These are phyloP conservation scores for Drosophila basisetae DNA, from an alignment of 2,888 invertebrate genomes.

Conservation along the genomic window DNA sequence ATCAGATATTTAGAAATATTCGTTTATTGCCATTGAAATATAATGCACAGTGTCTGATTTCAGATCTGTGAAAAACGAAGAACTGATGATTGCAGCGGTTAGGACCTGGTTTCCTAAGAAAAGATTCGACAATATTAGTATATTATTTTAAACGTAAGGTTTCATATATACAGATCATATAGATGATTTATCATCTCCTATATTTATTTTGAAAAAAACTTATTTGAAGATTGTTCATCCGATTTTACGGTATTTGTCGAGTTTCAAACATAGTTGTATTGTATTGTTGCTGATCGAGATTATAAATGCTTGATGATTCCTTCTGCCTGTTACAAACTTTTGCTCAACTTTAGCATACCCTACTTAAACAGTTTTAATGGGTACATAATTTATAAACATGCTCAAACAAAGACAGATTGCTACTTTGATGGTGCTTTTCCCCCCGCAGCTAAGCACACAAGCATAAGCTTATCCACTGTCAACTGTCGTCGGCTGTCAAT, in stretches of 20 bases:
- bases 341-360: neutral
- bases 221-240: neutral
- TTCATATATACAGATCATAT: neutral
- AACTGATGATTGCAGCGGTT: neutral
- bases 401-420: neutral
- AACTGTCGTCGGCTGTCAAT: slow-evolving; percentile 72
- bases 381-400: neutral
- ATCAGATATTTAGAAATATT: neutral
- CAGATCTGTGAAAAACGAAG: neutral
- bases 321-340: no score
- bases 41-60: neutral
- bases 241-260: neutral
- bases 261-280: neutral
- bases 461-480: slow-evolving; percentile 25
- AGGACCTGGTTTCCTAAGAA: neutral
- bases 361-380: neutral
- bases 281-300: neutral
- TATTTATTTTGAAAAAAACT: neutral
- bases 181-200: neutral
- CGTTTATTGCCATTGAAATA: neutral
- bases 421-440: neutral
- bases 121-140: neutral
- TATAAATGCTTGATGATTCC: no score
- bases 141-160: neutral
- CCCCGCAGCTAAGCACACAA: neutral